A percentile compares a stretch with the other conserved stretches of the same genome.
phyloP scores from a whole-genome alignment of 35 echinoderm and acorn worm species.

The Apostichopus japonicus region DNA sequence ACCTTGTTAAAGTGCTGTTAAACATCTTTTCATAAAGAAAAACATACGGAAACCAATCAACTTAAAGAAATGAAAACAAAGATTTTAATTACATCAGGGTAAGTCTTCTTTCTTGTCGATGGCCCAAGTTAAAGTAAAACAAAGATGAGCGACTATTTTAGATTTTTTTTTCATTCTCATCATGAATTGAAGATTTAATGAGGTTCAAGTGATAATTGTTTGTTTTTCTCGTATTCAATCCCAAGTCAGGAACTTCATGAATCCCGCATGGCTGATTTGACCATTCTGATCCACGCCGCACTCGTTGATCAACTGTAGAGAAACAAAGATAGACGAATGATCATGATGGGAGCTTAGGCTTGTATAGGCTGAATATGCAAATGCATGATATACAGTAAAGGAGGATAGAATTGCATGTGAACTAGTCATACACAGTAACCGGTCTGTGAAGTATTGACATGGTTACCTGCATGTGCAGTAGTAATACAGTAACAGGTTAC shows the following conservation, averaged over 20 bases:
- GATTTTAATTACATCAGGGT: neutral
- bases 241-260: conserved; percentile 90
- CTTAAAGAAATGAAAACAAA: neutral
- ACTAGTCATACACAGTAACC: no score
- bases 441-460: no score
- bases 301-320: conserved; percentile 82
- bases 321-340: neutral
- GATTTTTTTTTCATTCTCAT: neutral
- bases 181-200: neutral
- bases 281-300: conserved; percentile 80
- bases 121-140: neutral
- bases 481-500: no score
- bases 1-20: no score
- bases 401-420: neutral
- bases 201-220: neutral
- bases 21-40: no score
- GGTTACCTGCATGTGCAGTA: no score
- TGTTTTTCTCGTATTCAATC: conserved; percentile 36
- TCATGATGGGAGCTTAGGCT: neutral
- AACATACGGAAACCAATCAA: no score
- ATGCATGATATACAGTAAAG: neutral
- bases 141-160: neutral
- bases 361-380: neutral
- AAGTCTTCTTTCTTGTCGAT: neutral
- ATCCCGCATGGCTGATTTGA: conserved; percentile 76